A percentile compares a stretch with the other conserved stretches of the same genome.
Evolutionary conservation across 2,888 invertebrate species (phyloP).

Genomic region (Drymonia ruficornis): DNA sequence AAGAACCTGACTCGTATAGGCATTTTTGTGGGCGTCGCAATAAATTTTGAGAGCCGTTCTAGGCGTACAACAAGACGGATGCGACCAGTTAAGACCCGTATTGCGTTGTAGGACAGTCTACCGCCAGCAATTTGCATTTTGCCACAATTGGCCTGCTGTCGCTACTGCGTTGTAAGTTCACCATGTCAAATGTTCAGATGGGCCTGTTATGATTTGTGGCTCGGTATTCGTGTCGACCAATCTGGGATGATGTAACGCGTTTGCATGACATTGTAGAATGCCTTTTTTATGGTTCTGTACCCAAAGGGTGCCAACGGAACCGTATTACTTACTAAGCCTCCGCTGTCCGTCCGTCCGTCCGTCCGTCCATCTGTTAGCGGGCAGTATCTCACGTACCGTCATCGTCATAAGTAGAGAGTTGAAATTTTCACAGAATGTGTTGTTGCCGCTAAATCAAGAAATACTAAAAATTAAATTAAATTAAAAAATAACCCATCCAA

Average conservation of each 20-base stretch:
- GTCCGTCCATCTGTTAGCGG: too few species aligned
- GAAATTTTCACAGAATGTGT: too few species aligned
- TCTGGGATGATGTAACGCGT: background rate
- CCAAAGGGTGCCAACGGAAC: too few species aligned
- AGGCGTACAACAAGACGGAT: conserved; percentile 65
- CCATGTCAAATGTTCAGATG: conserved; percentile 32
- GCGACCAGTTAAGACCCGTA: conserved; percentile 65
- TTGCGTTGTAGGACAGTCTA: conserved; percentile 33
- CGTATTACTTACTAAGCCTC: too few species aligned
- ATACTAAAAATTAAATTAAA: too few species aligned
- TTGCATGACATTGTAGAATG: background rate
- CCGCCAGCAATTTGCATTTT: conserved; percentile 41
- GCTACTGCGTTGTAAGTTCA: conserved; percentile 29
- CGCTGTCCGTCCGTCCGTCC: too few species aligned
- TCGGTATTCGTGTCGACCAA: conserved; percentile 29
- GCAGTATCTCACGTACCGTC: too few species aligned
- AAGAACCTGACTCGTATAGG: background rate
- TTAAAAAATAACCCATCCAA: too few species aligned
- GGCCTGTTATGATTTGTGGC: conserved; percentile 18
- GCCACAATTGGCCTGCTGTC: conserved; percentile 43
- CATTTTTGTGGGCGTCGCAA: conserved; percentile 24
- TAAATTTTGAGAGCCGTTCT: conserved; percentile 58
- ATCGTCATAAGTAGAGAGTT: too few species aligned
- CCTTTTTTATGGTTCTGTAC: background rate
- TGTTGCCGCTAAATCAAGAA: too few species aligned